Conservation (phyloP, 2,888 invertebrate species). For the Acronicta aceris region DNA sequence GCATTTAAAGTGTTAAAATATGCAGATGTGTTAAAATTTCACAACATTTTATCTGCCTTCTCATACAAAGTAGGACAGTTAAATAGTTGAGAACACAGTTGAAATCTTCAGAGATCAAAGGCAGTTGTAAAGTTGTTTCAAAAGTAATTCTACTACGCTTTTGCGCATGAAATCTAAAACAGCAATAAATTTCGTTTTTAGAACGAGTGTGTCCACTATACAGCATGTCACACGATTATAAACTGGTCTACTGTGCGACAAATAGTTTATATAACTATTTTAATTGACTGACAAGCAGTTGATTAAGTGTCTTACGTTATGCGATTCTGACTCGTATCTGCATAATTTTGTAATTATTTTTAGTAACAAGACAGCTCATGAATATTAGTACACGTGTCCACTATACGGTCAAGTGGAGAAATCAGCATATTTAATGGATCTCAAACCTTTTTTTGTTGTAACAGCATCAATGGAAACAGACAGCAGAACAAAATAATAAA, state of each 20-base stretch:
- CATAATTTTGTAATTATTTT: conserved; percentile 52
- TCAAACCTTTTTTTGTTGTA: conserved; percentile 30
- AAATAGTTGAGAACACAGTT: conserved; percentile 8
- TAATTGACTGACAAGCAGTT: conserved; percentile 50
- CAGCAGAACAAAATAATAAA: conserved; percentile 3
- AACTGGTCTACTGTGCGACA: conserved; percentile 39
- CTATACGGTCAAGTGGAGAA: conserved; percentile 31
- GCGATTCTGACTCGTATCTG: conserved; percentile 12
- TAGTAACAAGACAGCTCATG: conserved; percentile 45
- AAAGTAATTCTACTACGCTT: conserved; percentile 2
- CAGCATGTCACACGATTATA: conserved; percentile 17
- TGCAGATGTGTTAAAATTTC: conserved; percentile 11
- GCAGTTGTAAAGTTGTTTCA: conserved; percentile 9
- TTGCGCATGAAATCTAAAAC: conserved; percentile 9
- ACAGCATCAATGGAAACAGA: conserved; percentile 5
- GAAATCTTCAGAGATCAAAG: conserved; percentile 18
- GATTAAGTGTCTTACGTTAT: conserved; percentile 36
- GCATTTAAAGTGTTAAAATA: too few relatives aligned
- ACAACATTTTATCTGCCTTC: background rate
- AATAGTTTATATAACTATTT: conserved; percentile 50
- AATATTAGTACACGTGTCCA: conserved; percentile 37
- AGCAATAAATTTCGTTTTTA: conserved; percentile 3
- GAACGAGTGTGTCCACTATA: conserved; percentile 22
- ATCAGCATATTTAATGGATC: conserved; percentile 21
- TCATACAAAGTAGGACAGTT: conserved; percentile 3